phyloP scores from a whole-genome alignment of 2,113 vertebrate genomes.

The Melanerpes formicivorus region DNA sequence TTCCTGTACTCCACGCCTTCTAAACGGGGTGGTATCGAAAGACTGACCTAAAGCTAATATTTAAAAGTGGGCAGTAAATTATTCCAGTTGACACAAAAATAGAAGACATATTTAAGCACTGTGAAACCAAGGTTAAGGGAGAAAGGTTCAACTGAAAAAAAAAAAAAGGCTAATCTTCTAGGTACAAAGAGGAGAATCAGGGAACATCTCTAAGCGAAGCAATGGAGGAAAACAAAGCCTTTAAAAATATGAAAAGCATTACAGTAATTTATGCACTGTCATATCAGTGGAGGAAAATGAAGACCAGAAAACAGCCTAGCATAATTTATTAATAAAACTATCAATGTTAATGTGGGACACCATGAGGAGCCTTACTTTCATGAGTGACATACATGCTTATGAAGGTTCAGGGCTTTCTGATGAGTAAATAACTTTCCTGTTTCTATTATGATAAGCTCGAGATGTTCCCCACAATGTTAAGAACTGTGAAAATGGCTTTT shows the following conservation, averaged over 20 bases:
- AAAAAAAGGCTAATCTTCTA: neutral
- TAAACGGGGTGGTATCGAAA: neutral
- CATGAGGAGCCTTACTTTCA: neutral
- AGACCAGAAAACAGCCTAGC: neutral
- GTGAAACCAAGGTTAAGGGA: neutral
- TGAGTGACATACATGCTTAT: neutral
- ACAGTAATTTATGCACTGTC: neutral
- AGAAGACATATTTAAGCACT: neutral
- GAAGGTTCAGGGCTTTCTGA: neutral
- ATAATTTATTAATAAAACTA: neutral
- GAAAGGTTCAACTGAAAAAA: neutral
- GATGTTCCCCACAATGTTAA: neutral
- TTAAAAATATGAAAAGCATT: neutral
- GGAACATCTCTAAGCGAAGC: neutral
- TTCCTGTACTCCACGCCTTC: neutral
- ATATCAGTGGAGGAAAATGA: neutral
- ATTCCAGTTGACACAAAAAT: neutral
- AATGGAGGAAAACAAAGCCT: neutral
- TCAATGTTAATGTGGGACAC: neutral
- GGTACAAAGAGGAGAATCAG: neutral
- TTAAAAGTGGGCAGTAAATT: neutral
- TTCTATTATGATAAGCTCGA: neutral
- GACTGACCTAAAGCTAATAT: neutral
- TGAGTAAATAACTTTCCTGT: neutral
- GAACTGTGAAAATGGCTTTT: neutral